Base-by-base conservation (phyloP, 2,113 vertebrate species). In the Gopherus evgoodei region DNA sequence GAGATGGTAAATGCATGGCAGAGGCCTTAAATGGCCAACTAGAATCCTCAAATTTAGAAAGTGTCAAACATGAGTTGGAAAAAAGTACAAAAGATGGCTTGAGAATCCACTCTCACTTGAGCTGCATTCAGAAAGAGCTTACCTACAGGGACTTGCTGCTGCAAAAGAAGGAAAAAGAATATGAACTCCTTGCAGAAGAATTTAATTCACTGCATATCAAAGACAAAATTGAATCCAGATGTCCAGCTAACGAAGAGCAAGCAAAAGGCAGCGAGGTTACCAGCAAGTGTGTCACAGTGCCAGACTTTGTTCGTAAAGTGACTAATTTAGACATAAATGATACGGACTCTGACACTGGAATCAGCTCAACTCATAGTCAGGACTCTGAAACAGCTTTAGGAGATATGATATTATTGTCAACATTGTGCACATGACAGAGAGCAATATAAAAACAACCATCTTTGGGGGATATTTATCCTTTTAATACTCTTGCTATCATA, bases 271-370 rank as follows among this genome's bases (percentile, higher is more conserved):
- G 91, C 25, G 91, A 94, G 42, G 78, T 62, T 69, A 92, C 95
- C n/a, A 96, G 80, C 91, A 93, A 78, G 88, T 83, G 44, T 42
- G 93, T 50, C 52, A 94, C 88, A 49, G 93, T 49, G 27, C 81
- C 94, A 89, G 97, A 98, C 65, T 97, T 98, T 88, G 97, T 98
- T 96, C 98, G 97, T 17, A 98, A 95, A 92, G 95, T 98, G 91
- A 98, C 98, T 17, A 98, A 96, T 86, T 78, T 96, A 49, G 99
- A 99, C 52, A 93, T 98, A 54, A 99, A 99, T 2, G 99, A 99
- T 95, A 99, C 99, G 21, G 99, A 99, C 98, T 99, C 99, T 14
- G 99, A 99, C 98, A 99, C 99, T 4, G 99, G 99, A 38, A 99
- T 99, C 93, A 99, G 99, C 91, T 99, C 99, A 76, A 99, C 99